Base-by-base conservation (phyloP, 1,140 invertebrate species). In the Eufriesea mexicana region DNA sequence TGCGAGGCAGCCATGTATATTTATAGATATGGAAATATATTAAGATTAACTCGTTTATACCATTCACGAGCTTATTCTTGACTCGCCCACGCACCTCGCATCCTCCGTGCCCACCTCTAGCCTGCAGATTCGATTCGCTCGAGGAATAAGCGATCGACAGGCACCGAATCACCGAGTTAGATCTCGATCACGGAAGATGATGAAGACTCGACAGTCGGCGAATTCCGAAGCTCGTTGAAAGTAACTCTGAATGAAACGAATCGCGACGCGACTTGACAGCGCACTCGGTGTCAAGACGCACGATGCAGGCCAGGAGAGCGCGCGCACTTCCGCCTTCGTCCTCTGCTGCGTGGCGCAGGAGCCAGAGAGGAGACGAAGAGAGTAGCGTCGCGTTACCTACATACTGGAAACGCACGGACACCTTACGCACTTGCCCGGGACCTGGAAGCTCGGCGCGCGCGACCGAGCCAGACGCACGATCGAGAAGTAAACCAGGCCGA, bases 401-500 rank as follows among this genome's bases (percentile, higher is more conserved):
- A 92, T 92, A 92, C 75, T 84, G 77, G 83, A 78, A 72, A 84
- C 89, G 86, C 88, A 79, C 87, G 84, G 80, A 75, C 88, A 90
- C 84, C 89, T 91, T 91, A 91, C 91, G 91, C 90, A 92, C 86
- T 90, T 72, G 90, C 51, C 61, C 59, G 79, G 70, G 70, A 57
- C 66, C 61, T 68, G 76, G 71, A 62, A 68, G 61, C 59, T 23
- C 71, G 42, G 76, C 59, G 49, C 57, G 42, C 42, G 84, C 80
- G 83, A 71, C 84, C 80, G 80, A 57, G 55, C 59, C 81, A 70
- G 80, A 81, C 73, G 72, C 72, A 84, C 81, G 81, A 66, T 81
- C 64, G 73, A 73, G 88, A 93, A 94, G 94, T 94, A 94, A 94
- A 94, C 94, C 94, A 94, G 94, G 94, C 91, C 94, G 91, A 89